phyloP scores from a whole-genome alignment of 2,113 vertebrate species.

The Siphamia tubifer region DNA sequence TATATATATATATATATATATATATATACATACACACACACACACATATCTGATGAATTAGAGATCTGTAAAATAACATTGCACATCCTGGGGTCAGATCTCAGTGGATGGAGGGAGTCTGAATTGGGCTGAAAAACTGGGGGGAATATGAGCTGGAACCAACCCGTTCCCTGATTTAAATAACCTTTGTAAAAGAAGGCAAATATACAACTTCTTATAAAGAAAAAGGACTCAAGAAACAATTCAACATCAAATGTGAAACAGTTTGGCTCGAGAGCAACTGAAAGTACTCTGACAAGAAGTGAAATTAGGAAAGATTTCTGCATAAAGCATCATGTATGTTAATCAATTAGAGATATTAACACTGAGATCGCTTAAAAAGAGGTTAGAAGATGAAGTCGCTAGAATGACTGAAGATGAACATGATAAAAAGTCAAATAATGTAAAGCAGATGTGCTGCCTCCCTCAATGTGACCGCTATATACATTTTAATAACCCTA shows the following conservation, averaged over 20 bases:
- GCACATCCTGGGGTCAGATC: conserved; percentile 54
- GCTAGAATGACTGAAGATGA: neutral
- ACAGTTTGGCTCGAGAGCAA: neutral
- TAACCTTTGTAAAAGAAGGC: conserved; percentile 76
- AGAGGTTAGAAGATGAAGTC: neutral
- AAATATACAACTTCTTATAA: conserved; percentile 78
- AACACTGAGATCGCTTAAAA: too few species aligned
- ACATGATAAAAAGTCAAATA: neutral
- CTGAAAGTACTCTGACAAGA: neutral
- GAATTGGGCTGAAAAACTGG: conserved; percentile 49
- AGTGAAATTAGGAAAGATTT: conserved; percentile 18
- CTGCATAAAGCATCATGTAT: conserved; percentile 14
- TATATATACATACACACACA: too few species aligned
- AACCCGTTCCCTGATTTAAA: conserved; percentile 76
- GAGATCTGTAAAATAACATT: conserved; percentile 64
- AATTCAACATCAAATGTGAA: conserved; percentile 52
- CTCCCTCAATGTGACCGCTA: conserved; percentile 48
- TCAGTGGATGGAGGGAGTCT: conserved; percentile 36
- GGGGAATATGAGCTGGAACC: conserved; percentile 69
- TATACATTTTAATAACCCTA: conserved; percentile 52
- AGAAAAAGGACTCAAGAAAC: conserved; percentile 69
- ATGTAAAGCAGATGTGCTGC: neutral
- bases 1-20: too few species aligned
- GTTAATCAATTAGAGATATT: conserved; percentile 4
- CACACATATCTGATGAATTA: neutral